phyloP scores from a whole-genome alignment of 2,797 vertebrate species.

The Tarsius wallacei region DNA sequence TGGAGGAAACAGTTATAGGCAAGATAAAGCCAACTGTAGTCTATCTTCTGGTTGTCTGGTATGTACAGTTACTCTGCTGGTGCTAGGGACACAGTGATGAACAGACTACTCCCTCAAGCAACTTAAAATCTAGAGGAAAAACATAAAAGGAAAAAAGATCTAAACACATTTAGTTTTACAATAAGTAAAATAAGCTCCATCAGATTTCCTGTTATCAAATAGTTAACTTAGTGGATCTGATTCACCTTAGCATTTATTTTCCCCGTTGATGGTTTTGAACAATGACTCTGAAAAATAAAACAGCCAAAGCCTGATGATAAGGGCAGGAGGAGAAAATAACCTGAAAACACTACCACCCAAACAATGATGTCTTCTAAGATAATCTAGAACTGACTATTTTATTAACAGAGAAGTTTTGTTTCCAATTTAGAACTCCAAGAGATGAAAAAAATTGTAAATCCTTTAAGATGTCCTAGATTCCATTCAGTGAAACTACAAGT shows the following conservation, averaged over 20 bases:
- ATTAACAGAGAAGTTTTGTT: constrained; percentile 16
- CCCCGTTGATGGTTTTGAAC: not conserved
- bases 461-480: constrained; percentile 66
- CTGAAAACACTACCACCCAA: not conserved
- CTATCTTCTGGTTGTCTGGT: not conserved
- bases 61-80: not conserved
- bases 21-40: not conserved
- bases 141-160: not conserved
- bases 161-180: not conserved
- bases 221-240: not conserved
- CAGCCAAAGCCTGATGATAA: not conserved
- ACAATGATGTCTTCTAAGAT: not conserved
- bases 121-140: not conserved
- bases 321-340: not conserved
- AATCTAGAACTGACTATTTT: not conserved
- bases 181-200: not conserved
- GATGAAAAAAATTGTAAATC: constrained; percentile 22
- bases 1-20: not conserved
- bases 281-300: constrained; percentile 3
- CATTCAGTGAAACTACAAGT: constrained; percentile 1
- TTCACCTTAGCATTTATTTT: not conserved
- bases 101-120: not conserved
- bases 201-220: not conserved
- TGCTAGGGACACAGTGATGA: not conserved
- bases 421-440: constrained; percentile 56